These are phyloP conservation scores for Cinara cedri DNA, from an alignment of 2,888 invertebrate genomes.

Conservation along the genomic window DNA sequence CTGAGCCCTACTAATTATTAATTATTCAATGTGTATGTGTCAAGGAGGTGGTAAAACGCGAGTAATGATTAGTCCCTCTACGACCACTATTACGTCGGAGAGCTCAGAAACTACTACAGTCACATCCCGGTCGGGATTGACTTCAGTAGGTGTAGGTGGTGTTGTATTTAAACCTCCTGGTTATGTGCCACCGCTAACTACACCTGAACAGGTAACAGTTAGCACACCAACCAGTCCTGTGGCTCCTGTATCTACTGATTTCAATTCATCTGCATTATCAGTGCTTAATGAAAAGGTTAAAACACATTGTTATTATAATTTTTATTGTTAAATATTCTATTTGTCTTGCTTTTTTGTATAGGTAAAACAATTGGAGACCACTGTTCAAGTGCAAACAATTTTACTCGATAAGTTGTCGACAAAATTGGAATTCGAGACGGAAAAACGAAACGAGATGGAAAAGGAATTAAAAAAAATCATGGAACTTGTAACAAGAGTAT, in stretches of 20 bases:
- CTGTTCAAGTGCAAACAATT: constrained; percentile 68
- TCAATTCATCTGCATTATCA: background rate
- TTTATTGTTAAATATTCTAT: background rate
- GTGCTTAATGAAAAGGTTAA: constrained; percentile 56
- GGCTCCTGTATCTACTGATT: background rate
- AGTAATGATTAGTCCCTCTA: constrained; percentile 59
- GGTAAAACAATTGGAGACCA: constrained; percentile 69
- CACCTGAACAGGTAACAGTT: constrained; percentile 28
- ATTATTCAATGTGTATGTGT: background rate
- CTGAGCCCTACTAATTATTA: no score
- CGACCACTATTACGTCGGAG: constrained; percentile 47
- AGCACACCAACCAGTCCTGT: constrained; percentile 48
- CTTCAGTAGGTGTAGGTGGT: constrained; percentile 45
- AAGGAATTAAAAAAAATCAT: constrained; percentile 74
- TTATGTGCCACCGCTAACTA: constrained; percentile 48
- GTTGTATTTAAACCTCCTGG: constrained; percentile 50
- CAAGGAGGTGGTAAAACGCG: constrained; percentile 58
- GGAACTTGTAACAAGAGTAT: constrained; percentile 76
- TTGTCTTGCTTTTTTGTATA: constrained; percentile 60
- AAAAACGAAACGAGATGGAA: constrained; percentile 71
- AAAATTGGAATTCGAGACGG: constrained; percentile 70
- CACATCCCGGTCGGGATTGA: constrained; percentile 35
- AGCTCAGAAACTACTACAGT: constrained; percentile 52
- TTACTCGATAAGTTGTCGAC: constrained; percentile 71
- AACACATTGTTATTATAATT: background rate